A percentile compares a stretch with the other conserved stretches of the same genome.
These are phyloP conservation scores for Aphelinus atriplicis DNA, from an alignment of 1,140 invertebrate genomes.

Conservation along the genomic window DNA sequence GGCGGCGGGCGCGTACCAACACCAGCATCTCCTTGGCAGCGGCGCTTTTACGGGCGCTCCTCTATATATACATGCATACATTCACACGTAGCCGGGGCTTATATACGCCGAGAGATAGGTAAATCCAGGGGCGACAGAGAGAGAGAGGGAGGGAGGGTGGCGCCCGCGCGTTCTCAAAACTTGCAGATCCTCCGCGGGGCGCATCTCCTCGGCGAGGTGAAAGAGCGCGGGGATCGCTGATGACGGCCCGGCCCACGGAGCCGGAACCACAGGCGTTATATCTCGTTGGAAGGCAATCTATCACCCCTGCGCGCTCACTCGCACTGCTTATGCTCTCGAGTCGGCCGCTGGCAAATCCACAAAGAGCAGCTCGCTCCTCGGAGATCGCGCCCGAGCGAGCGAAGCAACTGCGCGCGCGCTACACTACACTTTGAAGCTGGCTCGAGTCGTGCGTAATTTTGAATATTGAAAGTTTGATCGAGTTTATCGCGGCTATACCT, in stretches of 20 bases:
- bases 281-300: conserved; percentile 39
- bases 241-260: conserved; percentile 3
- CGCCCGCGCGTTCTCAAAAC: conserved; percentile 1
- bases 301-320: conserved; percentile 2
- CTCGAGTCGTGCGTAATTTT: background rate
- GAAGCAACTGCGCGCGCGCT: no score
- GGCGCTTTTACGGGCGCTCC: background rate
- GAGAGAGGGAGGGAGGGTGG: background rate
- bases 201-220: background rate
- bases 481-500: conserved; percentile 14
- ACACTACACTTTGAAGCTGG: no score
- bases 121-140: background rate
- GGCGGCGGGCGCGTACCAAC: background rate
- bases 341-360: background rate
- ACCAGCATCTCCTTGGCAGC: background rate
- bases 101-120: background rate
- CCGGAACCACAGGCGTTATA: conserved; percentile 7
- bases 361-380: background rate
- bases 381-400: background rate
- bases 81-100: no score
- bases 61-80: background rate
- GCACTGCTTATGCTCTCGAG: background rate
- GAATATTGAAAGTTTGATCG: conserved; percentile 7
- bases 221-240: conserved; percentile 8
- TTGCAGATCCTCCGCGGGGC: background rate